These are phyloP conservation scores for Melierax canorus DNA, from an alignment of 2,113 vertebrate species.

Conservation along the genomic window DNA sequence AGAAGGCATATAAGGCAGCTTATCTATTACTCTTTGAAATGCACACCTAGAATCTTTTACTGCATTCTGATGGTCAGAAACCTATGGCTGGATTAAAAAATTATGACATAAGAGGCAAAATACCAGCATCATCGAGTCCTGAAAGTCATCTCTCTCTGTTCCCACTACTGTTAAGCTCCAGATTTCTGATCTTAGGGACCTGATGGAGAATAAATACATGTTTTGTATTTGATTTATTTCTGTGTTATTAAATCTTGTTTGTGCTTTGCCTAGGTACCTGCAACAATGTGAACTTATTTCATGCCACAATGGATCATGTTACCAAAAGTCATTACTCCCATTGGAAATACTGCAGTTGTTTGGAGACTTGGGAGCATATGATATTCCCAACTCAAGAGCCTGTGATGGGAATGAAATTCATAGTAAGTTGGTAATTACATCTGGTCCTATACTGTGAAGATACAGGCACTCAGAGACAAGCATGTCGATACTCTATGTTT, in stretches of 20 bases:
- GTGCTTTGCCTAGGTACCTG: background rate
- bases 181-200: background rate
- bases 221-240: constrained; percentile 6
- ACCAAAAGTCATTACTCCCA: constrained; percentile 1
- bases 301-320: constrained; percentile 1
- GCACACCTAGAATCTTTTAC: background rate
- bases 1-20: background rate
- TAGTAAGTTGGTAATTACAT: constrained; percentile 19
- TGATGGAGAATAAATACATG: background rate
- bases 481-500: background rate
- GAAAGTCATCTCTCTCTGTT: background rate
- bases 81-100: background rate
- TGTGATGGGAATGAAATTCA: constrained; percentile 29
- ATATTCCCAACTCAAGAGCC: background rate
- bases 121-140: background rate
- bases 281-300: constrained; percentile 13
- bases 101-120: background rate
- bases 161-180: background rate
- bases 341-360: background rate
- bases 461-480: background rate
- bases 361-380: background rate
- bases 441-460: constrained; percentile 12
- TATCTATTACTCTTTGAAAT: background rate
- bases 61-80: background rate
- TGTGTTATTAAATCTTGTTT: background rate